Conservation (phyloP, 35 echinoderm and acorn worm genomes). For the Apostichopus californicus region DNA sequence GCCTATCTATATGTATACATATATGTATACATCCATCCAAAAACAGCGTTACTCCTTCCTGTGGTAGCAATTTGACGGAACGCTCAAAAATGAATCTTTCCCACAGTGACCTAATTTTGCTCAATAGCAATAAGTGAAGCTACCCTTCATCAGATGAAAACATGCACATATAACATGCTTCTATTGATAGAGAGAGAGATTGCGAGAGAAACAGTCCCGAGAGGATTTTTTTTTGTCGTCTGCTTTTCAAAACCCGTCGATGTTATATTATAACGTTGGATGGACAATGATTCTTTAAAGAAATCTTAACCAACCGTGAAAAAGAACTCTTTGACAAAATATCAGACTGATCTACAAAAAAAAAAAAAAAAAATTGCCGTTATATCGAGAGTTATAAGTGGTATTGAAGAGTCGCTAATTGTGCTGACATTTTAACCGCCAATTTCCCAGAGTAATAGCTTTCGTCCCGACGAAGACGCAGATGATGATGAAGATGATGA, state of each 20-base stretch:
- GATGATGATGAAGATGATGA: neutral
- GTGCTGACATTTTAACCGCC: neutral
- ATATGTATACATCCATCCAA: too few species aligned
- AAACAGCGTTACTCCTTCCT: too few species aligned
- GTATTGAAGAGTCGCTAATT: neutral
- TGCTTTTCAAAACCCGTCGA: neutral
- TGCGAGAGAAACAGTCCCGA: neutral
- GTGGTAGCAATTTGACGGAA: too few species aligned
- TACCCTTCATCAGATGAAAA: neutral
- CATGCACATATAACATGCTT: neutral
- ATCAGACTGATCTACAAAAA: neutral
- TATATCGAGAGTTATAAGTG: neutral
- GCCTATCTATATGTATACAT: too few species aligned
- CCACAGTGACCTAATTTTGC: neutral
- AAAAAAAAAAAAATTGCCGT: neutral
- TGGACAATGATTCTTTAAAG: neutral
- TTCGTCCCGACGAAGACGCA: neutral
- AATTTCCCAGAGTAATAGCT: neutral
- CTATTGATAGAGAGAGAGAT: neutral
- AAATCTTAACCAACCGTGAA: neutral
- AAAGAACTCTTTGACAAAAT: neutral
- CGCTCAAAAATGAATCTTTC: neutral
- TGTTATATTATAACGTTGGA: neutral
- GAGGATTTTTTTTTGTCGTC: neutral
- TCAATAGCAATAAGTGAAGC: neutral